These are phyloP conservation scores for Microcebus murinus DNA, from an alignment of 2,113 vertebrate species.

Conservation along the genomic window DNA sequence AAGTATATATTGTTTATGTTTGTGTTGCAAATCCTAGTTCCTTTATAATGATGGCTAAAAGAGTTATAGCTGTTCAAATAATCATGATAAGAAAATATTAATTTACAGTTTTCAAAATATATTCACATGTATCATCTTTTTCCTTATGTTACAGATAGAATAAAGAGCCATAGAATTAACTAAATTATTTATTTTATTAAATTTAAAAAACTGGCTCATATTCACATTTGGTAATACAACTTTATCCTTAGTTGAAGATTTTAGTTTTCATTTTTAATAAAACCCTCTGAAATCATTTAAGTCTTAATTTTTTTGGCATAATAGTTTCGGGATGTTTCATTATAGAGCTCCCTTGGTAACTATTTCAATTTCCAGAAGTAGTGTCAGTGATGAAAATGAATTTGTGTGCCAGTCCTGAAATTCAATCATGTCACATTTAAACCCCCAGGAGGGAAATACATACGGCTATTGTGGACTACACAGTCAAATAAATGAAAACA, in stretches of 20 bases:
- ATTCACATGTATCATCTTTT: background rate
- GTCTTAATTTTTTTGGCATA: background rate
- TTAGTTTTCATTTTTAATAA: conserved; percentile 27
- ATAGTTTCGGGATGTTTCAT: background rate
- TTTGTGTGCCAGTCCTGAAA: conserved; percentile 58
- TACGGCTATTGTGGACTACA: background rate
- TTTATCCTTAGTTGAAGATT: background rate
- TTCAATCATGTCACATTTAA: conserved; percentile 63
- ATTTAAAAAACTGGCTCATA: background rate
- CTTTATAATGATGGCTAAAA: background rate
- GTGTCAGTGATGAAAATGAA: conserved; percentile 44
- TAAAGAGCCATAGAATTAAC: background rate
- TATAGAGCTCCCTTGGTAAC: conserved; percentile 20
- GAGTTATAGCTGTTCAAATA: background rate
- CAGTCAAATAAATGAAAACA: background rate
- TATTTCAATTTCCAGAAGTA: conserved; percentile 67
- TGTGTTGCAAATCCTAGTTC: background rate
- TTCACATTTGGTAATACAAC: background rate
- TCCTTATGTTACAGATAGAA: background rate
- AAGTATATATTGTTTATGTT: background rate
- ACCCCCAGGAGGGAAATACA: conserved; percentile 42
- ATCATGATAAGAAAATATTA: background rate
- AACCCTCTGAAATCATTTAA: background rate
- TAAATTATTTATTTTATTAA: background rate
- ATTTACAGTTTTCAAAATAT: background rate